Conservation (phyloP, 2,113 vertebrate species). For the Cottus gobio region DNA sequence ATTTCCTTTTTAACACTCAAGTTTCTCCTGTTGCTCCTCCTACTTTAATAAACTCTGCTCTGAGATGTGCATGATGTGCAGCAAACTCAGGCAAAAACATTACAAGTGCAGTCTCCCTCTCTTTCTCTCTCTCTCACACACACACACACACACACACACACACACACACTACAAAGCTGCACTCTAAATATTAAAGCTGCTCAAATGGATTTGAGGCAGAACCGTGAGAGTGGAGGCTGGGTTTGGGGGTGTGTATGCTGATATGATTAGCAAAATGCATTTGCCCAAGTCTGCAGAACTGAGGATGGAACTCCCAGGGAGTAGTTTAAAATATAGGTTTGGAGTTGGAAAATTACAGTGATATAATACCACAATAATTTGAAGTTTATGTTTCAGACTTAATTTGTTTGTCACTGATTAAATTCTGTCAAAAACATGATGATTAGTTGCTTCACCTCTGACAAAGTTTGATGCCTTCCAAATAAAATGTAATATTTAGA, state of each 20-base stretch:
- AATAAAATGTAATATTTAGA: not conserved
- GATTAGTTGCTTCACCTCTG: constrained; percentile 30
- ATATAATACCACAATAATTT: constrained; percentile 42
- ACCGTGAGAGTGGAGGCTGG: constrained; percentile 61
- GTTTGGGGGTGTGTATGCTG: constrained; percentile 56
- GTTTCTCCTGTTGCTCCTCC: constrained; percentile 62
- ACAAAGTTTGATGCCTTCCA: constrained; percentile 24
- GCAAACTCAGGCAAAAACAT: constrained; percentile 31
- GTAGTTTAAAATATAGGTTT: constrained; percentile 30
- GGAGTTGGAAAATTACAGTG: constrained; percentile 7
- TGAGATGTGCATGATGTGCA: constrained; percentile 41
- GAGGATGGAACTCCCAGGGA: constrained; percentile 38
- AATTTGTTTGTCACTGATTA: constrained; percentile 11
- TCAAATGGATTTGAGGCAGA: constrained; percentile 77
- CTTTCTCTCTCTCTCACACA: not conserved
- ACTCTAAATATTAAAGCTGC: constrained; percentile 73
- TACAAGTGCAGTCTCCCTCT: not conserved
- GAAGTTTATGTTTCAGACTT: constrained; percentile 30
- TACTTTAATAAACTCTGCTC: constrained; percentile 62
- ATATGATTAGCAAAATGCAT: constrained; percentile 68
- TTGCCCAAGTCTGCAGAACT: constrained; percentile 54
- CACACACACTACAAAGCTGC: constrained; percentile 44
- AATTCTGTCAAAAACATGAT: constrained; percentile 12
- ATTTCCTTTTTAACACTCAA: constrained; percentile 59
- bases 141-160: constrained; percentile 24